Base-by-base conservation (phyloP, 2,888 invertebrate genomes). In the Sesia bembeciformis region DNA sequence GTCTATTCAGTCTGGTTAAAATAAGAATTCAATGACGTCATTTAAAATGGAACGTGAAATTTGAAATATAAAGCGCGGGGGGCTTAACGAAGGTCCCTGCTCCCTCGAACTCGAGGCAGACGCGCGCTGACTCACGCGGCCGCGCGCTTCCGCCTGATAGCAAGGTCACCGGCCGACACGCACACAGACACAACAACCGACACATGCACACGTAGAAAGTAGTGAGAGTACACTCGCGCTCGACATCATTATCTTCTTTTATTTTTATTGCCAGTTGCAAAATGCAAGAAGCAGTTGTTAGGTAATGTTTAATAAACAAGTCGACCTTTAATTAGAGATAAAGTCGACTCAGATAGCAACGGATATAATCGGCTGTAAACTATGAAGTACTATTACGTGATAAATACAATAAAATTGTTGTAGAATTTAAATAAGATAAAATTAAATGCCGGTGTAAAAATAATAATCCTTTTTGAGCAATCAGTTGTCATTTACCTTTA, bases 81-180 rank as follows among this genome's bases (percentile, higher is more conserved):
- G 50, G 69, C 65, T 71, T 70, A 39, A 70, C 69, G 81, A 81
- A 83, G 81, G 84, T 82, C 82, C 74, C 76, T 81, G 83, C 80
- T 81, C 83, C 81, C 79, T 71, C 70, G 65, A 62, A 60, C 59
- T 60, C 58, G 52, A 66, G 74, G 78, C 84, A 84, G 85, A 85
- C 84, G 84, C 74, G 73, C 78, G 81, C 78, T 85, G 87, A 87
- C 67, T 88, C 88, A 86, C 74, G 69, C 82, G 78, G 72, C 78
- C 80, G 80, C 72, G 74, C 84, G 81, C 87, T 89, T 89, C 88
- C 89, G 88, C 86, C 84, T 88, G 88, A 89, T 89, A 87, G 88
- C 87, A 86, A 89, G 88, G 86, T 86, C 86, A 88, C 86, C 86
- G 85, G 81, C 85, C 83, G 82, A 70, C 64, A 70, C 80, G 67